phyloP scores from a whole-genome alignment of 2,888 invertebrate species.

The Pedicia rivosa region DNA sequence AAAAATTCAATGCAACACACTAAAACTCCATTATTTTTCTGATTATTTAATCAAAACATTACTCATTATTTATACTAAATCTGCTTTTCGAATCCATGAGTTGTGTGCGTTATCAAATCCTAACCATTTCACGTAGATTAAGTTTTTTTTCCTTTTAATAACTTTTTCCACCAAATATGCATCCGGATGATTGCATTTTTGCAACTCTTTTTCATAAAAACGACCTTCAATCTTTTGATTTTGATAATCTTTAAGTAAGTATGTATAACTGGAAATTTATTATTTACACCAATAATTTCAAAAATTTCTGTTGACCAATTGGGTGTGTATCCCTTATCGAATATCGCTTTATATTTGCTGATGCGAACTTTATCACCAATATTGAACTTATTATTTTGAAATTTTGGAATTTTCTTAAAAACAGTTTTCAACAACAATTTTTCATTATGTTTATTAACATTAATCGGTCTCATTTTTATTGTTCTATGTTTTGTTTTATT shows the following conservation, averaged over 20 bases:
- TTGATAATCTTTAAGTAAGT: constrained; percentile 15
- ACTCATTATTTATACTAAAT: constrained; percentile 11
- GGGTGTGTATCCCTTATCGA: constrained; percentile 18
- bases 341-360: constrained; percentile 14
- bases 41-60: too few species aligned
- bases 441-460: constrained; percentile 16
- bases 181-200: constrained; percentile 17
- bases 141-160: constrained; percentile 12
- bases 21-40: too few species aligned
- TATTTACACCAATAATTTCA: too few species aligned
- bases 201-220: constrained; percentile 19
- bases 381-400: constrained; percentile 12
- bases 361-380: constrained; percentile 16
- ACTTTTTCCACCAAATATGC: constrained; percentile 20
- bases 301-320: constrained; percentile 19
- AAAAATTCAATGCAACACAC: too few species aligned
- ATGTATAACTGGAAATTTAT: constrained; percentile 15
- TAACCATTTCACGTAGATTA: constrained; percentile 17
- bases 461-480: constrained; percentile 14
- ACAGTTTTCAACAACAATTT: constrained; percentile 8
- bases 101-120: constrained; percentile 14
- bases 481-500: constrained; percentile 15
- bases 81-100: constrained; percentile 14
- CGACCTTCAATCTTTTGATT: constrained; percentile 17
- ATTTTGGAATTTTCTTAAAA: constrained; percentile 9